Base-by-base conservation (phyloP, 2,797 vertebrate genomes). In the Hypotaenidia philippensis region DNA sequence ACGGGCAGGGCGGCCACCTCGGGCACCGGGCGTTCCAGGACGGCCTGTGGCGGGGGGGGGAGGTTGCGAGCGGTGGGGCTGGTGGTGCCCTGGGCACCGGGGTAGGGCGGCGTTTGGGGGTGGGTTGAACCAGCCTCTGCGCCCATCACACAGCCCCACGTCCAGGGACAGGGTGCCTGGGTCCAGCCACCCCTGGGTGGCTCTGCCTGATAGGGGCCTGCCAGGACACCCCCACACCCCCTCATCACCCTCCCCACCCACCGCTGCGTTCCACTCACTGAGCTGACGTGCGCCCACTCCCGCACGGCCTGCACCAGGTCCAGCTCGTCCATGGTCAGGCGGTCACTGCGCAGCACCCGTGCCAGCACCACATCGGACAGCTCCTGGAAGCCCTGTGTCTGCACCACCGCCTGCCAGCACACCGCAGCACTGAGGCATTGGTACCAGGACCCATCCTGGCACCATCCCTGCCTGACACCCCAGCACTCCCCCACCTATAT, bases 211-310 rank as follows among this genome's bases (percentile, higher is more conserved):
- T 3, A 9, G 13, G 5, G 9, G 8, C 3, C 36, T 38, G 32
- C 29, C 44, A 40, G 32, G 44, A 40, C 34, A 14, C 47, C 49
- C 25, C 49, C 13, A 41, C 31, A 41, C 31, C 19, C 11, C 17
- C 6, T 8, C 29, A 6, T 4, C 11, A 10, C 14, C 1, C 3
- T 23, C 36, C 13, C 4, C 4, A 1, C 29, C 1, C 45, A 20
- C 21, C 10, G 47, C 47, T 25, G 8, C 0, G 1, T 13, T 18
- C 7, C 32, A 79, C 98, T 98, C 96, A 98, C 98, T 3, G 98
- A 98, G 85, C 98, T 98, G 95, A 98, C 97, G 1, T 98, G 97
- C 2, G 98, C 98, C 98, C 98, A 98, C 79, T 96, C 97, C 72
- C 97, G 78, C 79, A 97, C 97, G 3, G 97, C 98, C 76, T 92